Evolutionary conservation across 2,888 invertebrate genomes (phyloP).

Genomic region (Apotomis capreana): DNA sequence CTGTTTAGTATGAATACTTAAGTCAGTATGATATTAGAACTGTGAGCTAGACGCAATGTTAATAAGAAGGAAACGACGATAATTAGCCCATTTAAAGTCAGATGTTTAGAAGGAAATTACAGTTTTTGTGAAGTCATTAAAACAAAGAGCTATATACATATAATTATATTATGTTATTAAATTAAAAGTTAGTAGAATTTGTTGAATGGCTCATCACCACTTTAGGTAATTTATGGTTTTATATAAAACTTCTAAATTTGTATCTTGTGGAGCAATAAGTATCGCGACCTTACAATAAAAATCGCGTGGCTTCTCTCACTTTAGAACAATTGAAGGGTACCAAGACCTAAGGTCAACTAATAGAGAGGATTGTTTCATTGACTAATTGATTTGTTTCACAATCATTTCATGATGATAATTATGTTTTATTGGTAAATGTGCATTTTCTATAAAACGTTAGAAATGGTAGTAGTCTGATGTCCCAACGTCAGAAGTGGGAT

Average conservation of each 20-base stretch:
- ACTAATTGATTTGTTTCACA: conserved; percentile 4
- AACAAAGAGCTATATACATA: not conserved
- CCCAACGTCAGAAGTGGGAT: too few relatives aligned
- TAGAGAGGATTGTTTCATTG: conserved; percentile 17
- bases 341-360: conserved; percentile 13
- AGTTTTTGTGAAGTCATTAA: conserved; percentile 8
- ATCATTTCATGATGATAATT: not conserved
- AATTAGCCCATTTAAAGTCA: conserved; percentile 4
- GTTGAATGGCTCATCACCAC: too few relatives aligned
- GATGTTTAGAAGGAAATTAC: conserved; percentile 16
- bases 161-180: not conserved
- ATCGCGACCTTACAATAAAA: not conserved
- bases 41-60: not conserved
- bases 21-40: not conserved
- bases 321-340: conserved; percentile 22
- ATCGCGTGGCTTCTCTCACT: conserved; percentile 4
- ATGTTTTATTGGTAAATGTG: not conserved
- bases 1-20: not conserved
- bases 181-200: too few relatives aligned
- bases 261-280: not conserved
- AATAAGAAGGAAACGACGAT: conserved; percentile 4
- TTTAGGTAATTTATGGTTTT: too few relatives aligned
- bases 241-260: not conserved
- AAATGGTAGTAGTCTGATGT: not conserved
- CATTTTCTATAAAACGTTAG: not conserved